phyloP scores from a whole-genome alignment of 2,888 invertebrate genomes.

The Molorchus minor region DNA sequence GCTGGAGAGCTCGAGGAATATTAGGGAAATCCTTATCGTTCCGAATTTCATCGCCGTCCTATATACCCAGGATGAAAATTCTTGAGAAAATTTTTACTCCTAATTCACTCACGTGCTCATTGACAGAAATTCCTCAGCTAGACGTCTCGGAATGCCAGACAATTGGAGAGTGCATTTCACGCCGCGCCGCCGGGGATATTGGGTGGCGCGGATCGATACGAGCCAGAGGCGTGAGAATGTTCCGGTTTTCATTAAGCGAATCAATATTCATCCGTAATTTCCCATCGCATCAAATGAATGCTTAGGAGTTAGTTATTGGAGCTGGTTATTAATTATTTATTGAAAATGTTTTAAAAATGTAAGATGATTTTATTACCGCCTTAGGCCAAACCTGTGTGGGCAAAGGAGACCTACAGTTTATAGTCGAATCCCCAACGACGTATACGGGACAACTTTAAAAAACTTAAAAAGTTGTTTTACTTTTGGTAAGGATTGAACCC shows the following conservation, averaged over 20 bases:
- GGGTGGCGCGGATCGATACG: slow-evolving; percentile 1
- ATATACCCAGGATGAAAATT: slow-evolving; percentile 49
- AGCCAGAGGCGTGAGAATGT: slow-evolving; percentile 4
- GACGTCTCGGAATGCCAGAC: slow-evolving; percentile 42
- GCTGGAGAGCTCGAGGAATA: neutral
- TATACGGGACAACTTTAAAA: too few species aligned
- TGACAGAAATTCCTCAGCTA: slow-evolving; percentile 47
- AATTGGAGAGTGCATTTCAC: slow-evolving; percentile 43
- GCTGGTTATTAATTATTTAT: too few species aligned
- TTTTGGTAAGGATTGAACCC: too few species aligned
- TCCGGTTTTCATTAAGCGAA: slow-evolving; percentile 5
- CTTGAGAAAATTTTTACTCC: slow-evolving; percentile 52
- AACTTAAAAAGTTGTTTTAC: too few species aligned
- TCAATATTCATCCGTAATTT: neutral
- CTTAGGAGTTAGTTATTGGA: too few species aligned
- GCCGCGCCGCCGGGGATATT: slow-evolving; percentile 6
- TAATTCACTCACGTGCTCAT: slow-evolving; percentile 53
- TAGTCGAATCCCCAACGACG: too few species aligned
- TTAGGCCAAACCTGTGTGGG: too few species aligned
- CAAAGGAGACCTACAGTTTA: too few species aligned
- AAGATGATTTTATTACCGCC: too few species aligned
- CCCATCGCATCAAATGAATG: too few species aligned
- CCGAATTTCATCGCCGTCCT: slow-evolving; percentile 26
- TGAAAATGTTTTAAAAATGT: too few species aligned
- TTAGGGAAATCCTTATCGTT: slow-evolving; percentile 12